phyloP scores from a whole-genome alignment of 2,113 vertebrate species.

The Anolis carolinensis region DNA sequence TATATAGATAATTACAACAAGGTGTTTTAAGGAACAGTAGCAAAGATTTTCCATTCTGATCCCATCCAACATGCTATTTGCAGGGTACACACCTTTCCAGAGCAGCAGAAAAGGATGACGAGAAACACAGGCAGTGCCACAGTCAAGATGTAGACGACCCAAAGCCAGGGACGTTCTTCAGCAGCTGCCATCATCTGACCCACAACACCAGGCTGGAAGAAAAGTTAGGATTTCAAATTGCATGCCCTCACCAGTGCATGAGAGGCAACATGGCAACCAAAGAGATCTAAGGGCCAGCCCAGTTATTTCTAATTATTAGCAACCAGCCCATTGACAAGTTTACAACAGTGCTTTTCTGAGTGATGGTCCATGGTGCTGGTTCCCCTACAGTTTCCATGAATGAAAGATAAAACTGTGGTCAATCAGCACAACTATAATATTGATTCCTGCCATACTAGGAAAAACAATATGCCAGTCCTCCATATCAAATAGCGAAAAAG shows the following conservation, averaged over 20 bases:
- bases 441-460: too few species aligned
- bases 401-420: too few species aligned
- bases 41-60: background rate
- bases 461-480: too few species aligned
- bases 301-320: background rate
- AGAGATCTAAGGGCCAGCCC: background rate
- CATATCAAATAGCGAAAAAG: too few species aligned
- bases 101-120: slow-evolving; percentile 95
- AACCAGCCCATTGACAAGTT: background rate
- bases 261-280: background rate
- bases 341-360: background rate
- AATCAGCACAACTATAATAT: too few species aligned
- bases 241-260: background rate
- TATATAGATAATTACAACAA: background rate
- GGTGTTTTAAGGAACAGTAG: background rate
- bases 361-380: background rate
- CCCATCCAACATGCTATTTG: background rate
- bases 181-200: slow-evolving; percentile 94
- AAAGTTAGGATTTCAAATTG: slow-evolving; percentile 14
- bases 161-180: slow-evolving; percentile 96
- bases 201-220: slow-evolving; percentile 87
- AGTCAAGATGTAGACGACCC: slow-evolving; percentile 93
- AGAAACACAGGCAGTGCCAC: slow-evolving; percentile 92
- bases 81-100: slow-evolving; percentile 87
- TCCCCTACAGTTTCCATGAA: background rate